Conservation (phyloP, 2,113 vertebrate species). For the Thalassoma bifasciatum region DNA sequence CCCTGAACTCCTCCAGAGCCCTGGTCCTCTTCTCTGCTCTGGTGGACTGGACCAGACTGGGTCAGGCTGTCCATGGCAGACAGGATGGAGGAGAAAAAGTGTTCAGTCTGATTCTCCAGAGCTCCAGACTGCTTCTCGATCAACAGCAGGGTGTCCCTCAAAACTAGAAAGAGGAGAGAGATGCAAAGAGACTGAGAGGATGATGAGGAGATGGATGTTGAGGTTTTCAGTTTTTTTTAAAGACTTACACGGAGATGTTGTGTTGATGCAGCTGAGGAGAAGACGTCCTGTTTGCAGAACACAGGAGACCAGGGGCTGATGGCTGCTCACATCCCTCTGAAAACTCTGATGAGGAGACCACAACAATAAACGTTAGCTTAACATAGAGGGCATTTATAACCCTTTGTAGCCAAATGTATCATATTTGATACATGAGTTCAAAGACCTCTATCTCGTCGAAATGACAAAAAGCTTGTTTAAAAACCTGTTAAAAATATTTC, state of each 20-base stretch:
- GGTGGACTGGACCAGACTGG: constrained; percentile 23
- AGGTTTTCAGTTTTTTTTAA: accelerated
- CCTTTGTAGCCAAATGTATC: no score
- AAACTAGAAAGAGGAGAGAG: constrained; percentile 74
- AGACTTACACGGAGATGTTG: constrained; percentile 86
- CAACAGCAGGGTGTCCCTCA: constrained; percentile 86
- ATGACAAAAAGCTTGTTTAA: no score
- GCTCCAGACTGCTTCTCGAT: constrained; percentile 85
- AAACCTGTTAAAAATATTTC: no score
- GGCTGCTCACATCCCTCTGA: constrained; percentile 86
- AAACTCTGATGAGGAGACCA: constrained; percentile 81
- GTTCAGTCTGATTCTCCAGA: constrained; percentile 84
- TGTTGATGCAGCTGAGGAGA: constrained; percentile 87
- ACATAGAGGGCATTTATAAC: no score
- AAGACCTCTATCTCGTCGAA: no score
- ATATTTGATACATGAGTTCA: no score
- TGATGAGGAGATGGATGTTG: background rate
- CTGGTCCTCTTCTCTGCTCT: background rate
- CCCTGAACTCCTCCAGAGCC: background rate
- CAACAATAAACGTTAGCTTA: background rate
- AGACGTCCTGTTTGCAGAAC: constrained; percentile 87
- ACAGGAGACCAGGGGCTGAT: constrained; percentile 83
- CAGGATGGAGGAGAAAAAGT: constrained; percentile 85
- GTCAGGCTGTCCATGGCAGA: constrained; percentile 80
- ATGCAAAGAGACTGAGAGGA: background rate